Conservation (phyloP, 2,797 vertebrate genomes). For the Florisuga fusca region DNA sequence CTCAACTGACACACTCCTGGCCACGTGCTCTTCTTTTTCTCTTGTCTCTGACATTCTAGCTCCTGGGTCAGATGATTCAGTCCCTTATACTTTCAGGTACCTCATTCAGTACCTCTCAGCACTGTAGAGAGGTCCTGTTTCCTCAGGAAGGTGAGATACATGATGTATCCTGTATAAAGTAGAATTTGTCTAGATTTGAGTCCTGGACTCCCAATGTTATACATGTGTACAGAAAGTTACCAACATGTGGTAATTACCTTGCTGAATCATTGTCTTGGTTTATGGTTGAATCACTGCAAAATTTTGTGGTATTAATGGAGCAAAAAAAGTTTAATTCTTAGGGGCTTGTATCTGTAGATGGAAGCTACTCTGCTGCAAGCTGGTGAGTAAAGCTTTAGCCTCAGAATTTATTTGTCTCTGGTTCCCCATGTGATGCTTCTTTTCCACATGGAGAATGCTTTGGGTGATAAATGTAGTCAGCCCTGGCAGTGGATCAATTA, state of each 20-base stretch:
- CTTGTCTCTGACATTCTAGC: not conserved
- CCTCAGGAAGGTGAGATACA: not conserved
- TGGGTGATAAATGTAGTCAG: not conserved
- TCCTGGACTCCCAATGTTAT: not conserved
- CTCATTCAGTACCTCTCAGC: not conserved
- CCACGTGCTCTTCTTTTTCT: not conserved
- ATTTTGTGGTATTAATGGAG: not conserved
- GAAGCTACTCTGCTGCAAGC: not conserved
- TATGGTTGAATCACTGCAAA: not conserved
- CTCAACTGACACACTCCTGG: not conserved
- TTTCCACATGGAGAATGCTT: not conserved
- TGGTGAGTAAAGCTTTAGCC: not conserved
- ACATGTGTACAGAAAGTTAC: not conserved
- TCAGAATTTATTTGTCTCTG: not conserved
- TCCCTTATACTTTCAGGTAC: not conserved
- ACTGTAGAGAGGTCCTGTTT: not conserved
- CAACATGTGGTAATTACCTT: not conserved
- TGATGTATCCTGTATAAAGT: not conserved
- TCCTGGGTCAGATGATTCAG: not conserved
- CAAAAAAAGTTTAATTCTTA: not conserved
- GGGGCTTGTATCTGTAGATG: not conserved
- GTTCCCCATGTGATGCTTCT: not conserved
- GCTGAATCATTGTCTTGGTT: not conserved
- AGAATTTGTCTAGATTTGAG: not conserved
- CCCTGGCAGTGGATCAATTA: not conserved